Base-by-base conservation (phyloP, 1,140 invertebrate species). In the Diabrotica undecimpunctata region DNA sequence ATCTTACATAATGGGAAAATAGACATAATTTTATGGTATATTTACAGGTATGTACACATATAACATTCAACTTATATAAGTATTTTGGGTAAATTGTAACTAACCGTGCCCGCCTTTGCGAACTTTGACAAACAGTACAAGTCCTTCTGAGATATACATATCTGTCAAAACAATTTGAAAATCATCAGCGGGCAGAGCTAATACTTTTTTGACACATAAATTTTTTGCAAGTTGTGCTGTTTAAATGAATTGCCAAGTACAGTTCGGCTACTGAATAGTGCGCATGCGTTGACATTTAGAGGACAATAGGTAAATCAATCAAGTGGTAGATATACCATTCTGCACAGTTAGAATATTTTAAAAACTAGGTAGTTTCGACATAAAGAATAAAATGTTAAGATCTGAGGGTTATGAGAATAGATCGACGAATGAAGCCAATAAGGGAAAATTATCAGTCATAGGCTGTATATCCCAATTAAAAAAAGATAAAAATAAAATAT, bases 21-120 rank as follows among this genome's bases (percentile, higher is more conserved):
- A 68, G 67, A 68, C 60, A 64, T 67, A 67, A 64, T 64, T 58
- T 67, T 36, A 54, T 63, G 64, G 61, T 62, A 62, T 62, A 67
- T 64, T 60, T 67, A 67, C 66, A 67, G 57, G 53, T 68, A 68
- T 68, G 50, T 68, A 68, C 67, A 68, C 63, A 56, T 68, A 61
- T 59, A 52, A 52, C 55, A 53, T 35, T 52, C 36, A 52, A 52
- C 37, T 53, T 52, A 64, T 57, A 39, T 46, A 46, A 25, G 25
- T 25, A 25, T 25, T 25, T 25, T 25, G 25, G 25, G 25, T 25
- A 25, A 25, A 25, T 25, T 25, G 25, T 25, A 25, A 2, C 1
- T 25, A 25, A 25, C 25, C 4, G 25, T 25, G 25, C 25, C 25
- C 25, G 25, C 4, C 25, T 2, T 25, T 25, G 25, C 25, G 25